These are phyloP conservation scores for Sarcophaga bullata DNA, from an alignment of 1,140 invertebrate genomes.

Conservation along the genomic window DNA sequence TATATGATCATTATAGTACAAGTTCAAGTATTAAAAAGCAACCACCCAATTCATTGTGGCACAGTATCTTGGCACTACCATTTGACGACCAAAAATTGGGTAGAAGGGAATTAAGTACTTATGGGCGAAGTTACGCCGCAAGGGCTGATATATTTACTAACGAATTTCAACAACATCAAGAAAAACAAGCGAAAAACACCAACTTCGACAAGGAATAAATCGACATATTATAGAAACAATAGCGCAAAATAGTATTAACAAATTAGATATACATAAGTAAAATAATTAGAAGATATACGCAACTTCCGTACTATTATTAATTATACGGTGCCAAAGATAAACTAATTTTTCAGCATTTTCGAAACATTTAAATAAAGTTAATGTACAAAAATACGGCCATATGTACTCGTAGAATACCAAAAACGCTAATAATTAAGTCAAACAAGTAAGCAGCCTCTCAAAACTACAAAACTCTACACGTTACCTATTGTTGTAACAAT, in stretches of 20 bases:
- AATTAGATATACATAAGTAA: background rate
- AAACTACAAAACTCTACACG: conserved; percentile 21
- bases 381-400: conserved; percentile 13
- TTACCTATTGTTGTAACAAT: conserved; percentile 1
- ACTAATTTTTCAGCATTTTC: background rate
- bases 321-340: background rate
- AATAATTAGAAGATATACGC: background rate
- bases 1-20: conserved; percentile 48
- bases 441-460: conserved; percentile 30
- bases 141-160: conserved; percentile 88
- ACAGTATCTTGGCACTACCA: conserved; percentile 87
- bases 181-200: conserved; percentile 29
- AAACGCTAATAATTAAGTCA: background rate
- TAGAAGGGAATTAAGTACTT: conserved; percentile 74
- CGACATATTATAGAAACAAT: background rate
- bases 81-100: conserved; percentile 92
- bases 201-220: background rate
- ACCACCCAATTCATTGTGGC: conserved; percentile 81
- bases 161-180: conserved; percentile 36
- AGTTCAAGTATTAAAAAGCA: conserved; percentile 50
- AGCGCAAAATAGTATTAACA: background rate
- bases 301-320: no score
- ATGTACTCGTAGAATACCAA: background rate
- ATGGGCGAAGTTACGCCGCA: conserved; percentile 78
- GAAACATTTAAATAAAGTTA: background rate